phyloP scores from a whole-genome alignment of 1,140 invertebrate species.

The Calephelis nemesis region DNA sequence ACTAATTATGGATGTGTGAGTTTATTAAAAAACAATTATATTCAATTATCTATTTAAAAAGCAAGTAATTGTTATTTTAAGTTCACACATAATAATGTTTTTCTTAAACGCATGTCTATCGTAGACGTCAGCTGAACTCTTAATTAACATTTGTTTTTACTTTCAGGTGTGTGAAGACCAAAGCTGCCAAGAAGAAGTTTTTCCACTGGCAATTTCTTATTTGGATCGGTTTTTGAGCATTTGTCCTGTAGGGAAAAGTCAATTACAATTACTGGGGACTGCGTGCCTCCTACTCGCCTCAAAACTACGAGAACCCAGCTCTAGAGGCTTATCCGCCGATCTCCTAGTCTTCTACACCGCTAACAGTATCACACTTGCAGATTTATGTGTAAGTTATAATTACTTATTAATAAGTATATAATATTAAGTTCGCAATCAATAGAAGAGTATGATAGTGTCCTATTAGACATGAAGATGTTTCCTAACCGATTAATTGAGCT shows the following conservation, averaged over 20 bases:
- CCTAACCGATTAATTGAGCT: no score
- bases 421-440: no score
- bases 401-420: background rate
- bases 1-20: no score
- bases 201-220: slow-evolving; percentile 93
- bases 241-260: slow-evolving; percentile 88
- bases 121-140: no score
- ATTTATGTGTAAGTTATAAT: slow-evolving; percentile 89
- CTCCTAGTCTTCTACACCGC: slow-evolving; percentile 94
- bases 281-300: slow-evolving; percentile 94
- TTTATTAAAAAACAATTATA: no score
- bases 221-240: slow-evolving; percentile 94
- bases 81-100: no score
- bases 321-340: slow-evolving; percentile 87
- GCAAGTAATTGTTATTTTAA: no score
- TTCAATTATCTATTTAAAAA: no score
- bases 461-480: no score
- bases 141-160: slow-evolving; percentile 38
- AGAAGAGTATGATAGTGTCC: no score
- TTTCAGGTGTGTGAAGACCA: slow-evolving; percentile 95
- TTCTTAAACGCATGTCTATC: no score
- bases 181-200: slow-evolving; percentile 94
- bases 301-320: slow-evolving; percentile 90
- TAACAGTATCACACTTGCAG: slow-evolving; percentile 90
- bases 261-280: slow-evolving; percentile 93